These are phyloP conservation scores for Hycleus phaleratus DNA, from an alignment of 1,140 invertebrate species.

Conservation along the genomic window DNA sequence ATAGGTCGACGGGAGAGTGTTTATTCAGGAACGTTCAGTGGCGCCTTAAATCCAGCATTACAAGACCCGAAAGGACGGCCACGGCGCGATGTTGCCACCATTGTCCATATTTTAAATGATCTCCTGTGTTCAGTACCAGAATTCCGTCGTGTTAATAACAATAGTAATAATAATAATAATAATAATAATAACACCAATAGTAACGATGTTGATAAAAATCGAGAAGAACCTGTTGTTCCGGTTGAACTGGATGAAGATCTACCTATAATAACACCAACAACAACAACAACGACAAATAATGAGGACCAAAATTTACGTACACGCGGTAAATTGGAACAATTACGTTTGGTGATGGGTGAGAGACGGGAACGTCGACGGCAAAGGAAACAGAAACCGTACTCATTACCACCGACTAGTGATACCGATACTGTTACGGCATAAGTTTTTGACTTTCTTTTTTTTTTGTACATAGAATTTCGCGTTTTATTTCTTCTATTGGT, in stretches of 20 bases:
- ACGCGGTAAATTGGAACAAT: slow-evolving; percentile 74
- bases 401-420: slow-evolving; percentile 40
- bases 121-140: slow-evolving; percentile 77
- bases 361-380: slow-evolving; percentile 71
- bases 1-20: slow-evolving; percentile 73
- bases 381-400: slow-evolving; percentile 70
- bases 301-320: slow-evolving; percentile 46
- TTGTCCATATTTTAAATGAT: slow-evolving; percentile 93
- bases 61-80: slow-evolving; percentile 82
- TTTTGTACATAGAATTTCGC: slow-evolving; percentile 4
- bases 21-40: slow-evolving; percentile 75
- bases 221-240: slow-evolving; percentile 18
- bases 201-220: background rate
- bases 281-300: slow-evolving; percentile 5
- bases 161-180: background rate
- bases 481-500: background rate
- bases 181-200: background rate
- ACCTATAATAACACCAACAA: slow-evolving; percentile 1
- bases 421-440: slow-evolving; percentile 37
- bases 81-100: slow-evolving; percentile 85
- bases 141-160: slow-evolving; percentile 27
- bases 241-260: slow-evolving; percentile 16
- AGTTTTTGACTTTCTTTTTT: slow-evolving; percentile 8
- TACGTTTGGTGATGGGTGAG: slow-evolving; percentile 82
- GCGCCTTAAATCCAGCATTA: slow-evolving; percentile 86